Base-by-base conservation (phyloP, 2,888 invertebrate genomes). In the Meliscaeva auricollis region DNA sequence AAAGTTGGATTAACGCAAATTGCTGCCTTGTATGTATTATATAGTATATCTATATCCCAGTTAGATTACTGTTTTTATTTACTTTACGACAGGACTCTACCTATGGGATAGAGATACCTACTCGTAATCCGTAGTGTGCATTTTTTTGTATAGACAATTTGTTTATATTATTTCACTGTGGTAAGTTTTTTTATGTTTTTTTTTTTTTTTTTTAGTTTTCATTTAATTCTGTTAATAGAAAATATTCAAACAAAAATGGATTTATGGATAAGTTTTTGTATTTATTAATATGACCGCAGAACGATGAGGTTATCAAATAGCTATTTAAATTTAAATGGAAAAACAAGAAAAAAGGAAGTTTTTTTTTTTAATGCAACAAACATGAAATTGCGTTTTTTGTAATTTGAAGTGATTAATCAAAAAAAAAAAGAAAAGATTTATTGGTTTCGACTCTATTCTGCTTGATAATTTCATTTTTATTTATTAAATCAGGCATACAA, bases 1-100 rank as follows among this genome's bases (percentile, higher is more conserved):
- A 70, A 62, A 60, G 48, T 60, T 70, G 15, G 62, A 77, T 70
- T 62, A 77, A 77, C 46, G 62, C 54, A 62, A 70, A 70, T 77
- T 46, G 70, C 50, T 69, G 41, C 46, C 26, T 30, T 7, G 54
- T n/a, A 15, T 35, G 11, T 56, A n/a, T 32, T 38, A 5, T 2
- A 5, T 3, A 11, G 32, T 17, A 2, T 35, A n/a, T 32, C 17
- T 17, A n/a, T n/a, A n/a, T n/a, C n/a, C 8, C 35, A 26, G 15
- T 9, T 56, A 3, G 56, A 52, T 26, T 26, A n/a, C 26, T 22
- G 3, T 30, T 52, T 52, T 52, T 52, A n/a, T 52, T 52, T n/a
- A 52, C 52, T 52, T 52, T 26, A 52, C 22, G 50, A 17, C 17
- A 4, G 17, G 20, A 13, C 9, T 46, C 8, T 8, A 2, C 11